A percentile compares a stretch with the other conserved stretches of the same genome.
These are phyloP conservation scores for Sinocyclocheilus rhinocerous DNA, from an alignment of 2,113 vertebrate species.

Conservation along the genomic window DNA sequence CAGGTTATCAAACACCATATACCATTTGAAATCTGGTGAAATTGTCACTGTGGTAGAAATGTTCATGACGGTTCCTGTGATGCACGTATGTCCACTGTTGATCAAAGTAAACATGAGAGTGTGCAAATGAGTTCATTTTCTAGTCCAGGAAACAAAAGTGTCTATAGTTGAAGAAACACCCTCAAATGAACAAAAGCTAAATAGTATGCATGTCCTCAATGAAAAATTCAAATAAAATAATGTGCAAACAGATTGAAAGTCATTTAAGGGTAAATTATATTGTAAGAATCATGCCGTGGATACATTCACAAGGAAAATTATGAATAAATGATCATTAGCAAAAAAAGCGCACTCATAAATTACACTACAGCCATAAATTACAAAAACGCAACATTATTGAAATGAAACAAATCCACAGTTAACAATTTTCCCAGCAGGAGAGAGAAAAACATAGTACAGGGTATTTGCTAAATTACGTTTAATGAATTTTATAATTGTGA, in stretches of 20 bases:
- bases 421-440: constrained; percentile 32
- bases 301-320: constrained; percentile 23
- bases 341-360: background rate
- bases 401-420: constrained; percentile 56
- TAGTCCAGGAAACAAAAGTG: background rate
- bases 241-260: background rate
- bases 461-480: constrained; percentile 72
- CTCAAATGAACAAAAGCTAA: background rate
- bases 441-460: constrained; percentile 60
- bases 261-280: background rate
- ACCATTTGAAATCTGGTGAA: background rate
- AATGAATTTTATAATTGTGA: constrained; percentile 67
- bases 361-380: constrained; percentile 60
- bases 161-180: background rate
- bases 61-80: background rate
- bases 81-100: background rate
- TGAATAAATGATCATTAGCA: constrained; percentile 27
- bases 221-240: background rate
- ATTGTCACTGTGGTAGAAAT: background rate
- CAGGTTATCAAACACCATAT: background rate
- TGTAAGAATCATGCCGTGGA: background rate
- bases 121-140: background rate
- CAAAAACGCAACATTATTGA: constrained; percentile 63
- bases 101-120: background rate
- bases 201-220: background rate